These are phyloP conservation scores for Brachymystax lenok DNA, from an alignment of 2,797 vertebrate species.

Conservation along the genomic window DNA sequence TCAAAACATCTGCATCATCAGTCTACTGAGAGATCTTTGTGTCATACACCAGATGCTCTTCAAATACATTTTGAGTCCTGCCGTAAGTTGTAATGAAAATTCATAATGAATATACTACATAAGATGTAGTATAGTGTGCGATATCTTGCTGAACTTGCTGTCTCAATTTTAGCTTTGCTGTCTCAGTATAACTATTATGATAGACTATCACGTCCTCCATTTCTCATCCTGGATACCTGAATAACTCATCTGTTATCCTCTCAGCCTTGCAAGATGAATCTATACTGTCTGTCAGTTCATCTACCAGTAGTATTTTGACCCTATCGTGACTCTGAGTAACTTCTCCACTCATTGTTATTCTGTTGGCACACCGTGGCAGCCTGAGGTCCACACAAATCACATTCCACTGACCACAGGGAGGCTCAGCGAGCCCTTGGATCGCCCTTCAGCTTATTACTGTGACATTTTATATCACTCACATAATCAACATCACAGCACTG, in stretches of 20 bases:
- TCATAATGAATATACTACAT: not conserved
- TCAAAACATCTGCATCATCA: slow-evolving; percentile 19
- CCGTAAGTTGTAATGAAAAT: not conserved
- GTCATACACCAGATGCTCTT: not conserved
- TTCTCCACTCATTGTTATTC: slow-evolving; percentile 38
- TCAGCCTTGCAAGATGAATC: not conserved
- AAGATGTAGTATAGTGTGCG: not conserved
- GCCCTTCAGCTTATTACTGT: slow-evolving; percentile 51
- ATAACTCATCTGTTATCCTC: slow-evolving; percentile 12
- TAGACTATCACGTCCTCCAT: not conserved
- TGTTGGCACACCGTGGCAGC: slow-evolving; percentile 41
- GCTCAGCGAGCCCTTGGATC: slow-evolving; percentile 44
- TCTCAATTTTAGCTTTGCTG: not conserved
- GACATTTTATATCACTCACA: slow-evolving; percentile 44
- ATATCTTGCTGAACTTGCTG: not conserved
- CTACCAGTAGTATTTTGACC: not conserved
- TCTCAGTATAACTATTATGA: not conserved
- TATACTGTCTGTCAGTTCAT: not conserved
- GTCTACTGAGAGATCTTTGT: not conserved
- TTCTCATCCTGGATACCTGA: not conserved
- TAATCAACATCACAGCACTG: slow-evolving; percentile 31
- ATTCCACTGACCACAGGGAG: slow-evolving; percentile 55
- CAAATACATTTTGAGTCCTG: not conserved
- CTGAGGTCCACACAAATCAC: slow-evolving; percentile 60
- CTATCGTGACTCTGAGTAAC: slow-evolving; percentile 33